A percentile compares a stretch with the other conserved stretches of the same genome.
phyloP scores from a whole-genome alignment of 1,140 invertebrate genomes.

The Brachionus rotundiformis region DNA sequence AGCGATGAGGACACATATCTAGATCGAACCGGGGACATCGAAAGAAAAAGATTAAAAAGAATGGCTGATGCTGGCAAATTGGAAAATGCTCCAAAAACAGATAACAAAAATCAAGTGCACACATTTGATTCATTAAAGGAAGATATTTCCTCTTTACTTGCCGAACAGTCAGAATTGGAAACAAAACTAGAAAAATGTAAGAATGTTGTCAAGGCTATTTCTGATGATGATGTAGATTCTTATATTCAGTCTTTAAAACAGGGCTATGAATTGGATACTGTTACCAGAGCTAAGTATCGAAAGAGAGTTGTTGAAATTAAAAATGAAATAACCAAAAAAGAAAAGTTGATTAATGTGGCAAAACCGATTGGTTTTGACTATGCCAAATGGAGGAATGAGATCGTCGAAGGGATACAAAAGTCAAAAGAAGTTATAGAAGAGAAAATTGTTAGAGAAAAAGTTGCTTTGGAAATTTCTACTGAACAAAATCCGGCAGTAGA shows the following conservation, averaged over 20 bases:
- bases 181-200: conserved; percentile 43
- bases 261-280: conserved; percentile 3
- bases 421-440: background rate
- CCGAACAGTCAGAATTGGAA: conserved; percentile 43
- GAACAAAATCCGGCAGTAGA: background rate
- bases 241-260: conserved; percentile 48
- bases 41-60: conserved; percentile 73
- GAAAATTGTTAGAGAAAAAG: conserved; percentile 2
- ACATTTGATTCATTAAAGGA: conserved; percentile 44
- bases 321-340: conserved; percentile 31
- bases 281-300: background rate
- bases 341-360: conserved; percentile 22
- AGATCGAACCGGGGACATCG: conserved; percentile 88
- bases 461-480: background rate
- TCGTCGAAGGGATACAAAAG: background rate
- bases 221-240: conserved; percentile 42
- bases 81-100: background rate
- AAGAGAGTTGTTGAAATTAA: conserved; percentile 40
- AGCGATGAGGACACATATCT: conserved; percentile 95
- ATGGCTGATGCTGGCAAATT: conserved; percentile 39
- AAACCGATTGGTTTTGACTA: conserved; percentile 35
- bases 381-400: conserved; percentile 18
- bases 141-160: background rate
- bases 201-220: background rate
- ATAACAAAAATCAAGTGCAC: conserved; percentile 32